Evolutionary conservation across 2,113 vertebrate species (phyloP), one percentile per base, ranked within the genome.

Genomic region (Microcebus griseorufus): DNA sequence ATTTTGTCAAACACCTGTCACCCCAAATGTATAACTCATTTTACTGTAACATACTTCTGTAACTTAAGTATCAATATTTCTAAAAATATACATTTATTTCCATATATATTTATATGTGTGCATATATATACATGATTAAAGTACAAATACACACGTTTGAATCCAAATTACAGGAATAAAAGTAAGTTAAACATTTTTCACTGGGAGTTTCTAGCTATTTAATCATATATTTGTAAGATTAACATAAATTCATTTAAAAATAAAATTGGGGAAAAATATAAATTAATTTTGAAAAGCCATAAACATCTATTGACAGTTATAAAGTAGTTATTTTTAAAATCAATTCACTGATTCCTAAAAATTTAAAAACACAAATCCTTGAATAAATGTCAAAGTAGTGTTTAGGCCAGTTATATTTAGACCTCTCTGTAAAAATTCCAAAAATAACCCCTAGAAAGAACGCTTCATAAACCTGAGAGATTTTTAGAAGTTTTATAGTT

Each of bases 191-290:
- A 83, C 16, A 55, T 1, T 60, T 96, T 87, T 85, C 27, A 92
- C 20, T 55, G 14, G 81, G 55, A 23, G 16, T 88, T 88, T 96
- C 18, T 37, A 92, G 20, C 1, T 75, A 85, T 20, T 85, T 51
- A 70, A 64, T 76, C n/a, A 70, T 93, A 12, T 48, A 42, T 70
- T 97, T 95, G 4, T 89, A 91, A 86, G 48, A 60, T 23, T 22
- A 92, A 37, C 10, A 73, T 65, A 78, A 90, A 73, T 62, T 32
- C 23, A 97, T 51, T 96, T 53, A 29, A 45, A 88, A 92, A 75
- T 78, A 73, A 88, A 76, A 45, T 69, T 58, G 23, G 18, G 22
- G 53, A 60, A 60, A 76, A 32, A 48, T 11, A 81, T 69, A 39
- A 53, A 84, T 93, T 89, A 20, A n/a, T 70, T 90, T 79, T 72